Evolutionary conservation across 2,113 vertebrate species (phyloP), one percentile per base, ranked within the genome.

Genomic region (Calyptomena viridis): DNA sequence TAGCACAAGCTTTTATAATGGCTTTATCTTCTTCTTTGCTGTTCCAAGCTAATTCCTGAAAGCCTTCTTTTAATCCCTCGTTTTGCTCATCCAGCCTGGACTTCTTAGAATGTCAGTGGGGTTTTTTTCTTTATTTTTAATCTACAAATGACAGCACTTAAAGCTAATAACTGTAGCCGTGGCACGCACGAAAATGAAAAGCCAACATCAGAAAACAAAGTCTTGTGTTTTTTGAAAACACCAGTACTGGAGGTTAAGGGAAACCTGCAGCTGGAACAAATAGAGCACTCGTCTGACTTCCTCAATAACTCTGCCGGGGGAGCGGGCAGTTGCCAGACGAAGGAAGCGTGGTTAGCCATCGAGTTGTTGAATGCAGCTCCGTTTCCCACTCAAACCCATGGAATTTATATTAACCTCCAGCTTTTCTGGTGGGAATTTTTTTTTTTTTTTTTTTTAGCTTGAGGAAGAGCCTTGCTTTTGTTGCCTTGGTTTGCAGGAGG

Each of bases 211-310:
- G 68, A 84, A 95, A 93, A 84, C 19, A 39, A 81, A 63, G 37
- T 59, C 20, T n/a, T 46, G 12, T 67, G n/a, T 42, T 79, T 91
- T 93, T 56, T 67, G 27, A 71, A 88, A 90, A 66, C 63, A 25
- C 49, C 84, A 46, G 91, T 90, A 20, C 67, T 37, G 97, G 94
- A 92, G 87, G 96, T 96, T 97, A 97, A 97, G 93, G 97, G 97
- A 98, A 97, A 96, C 94, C 52, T 94, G 87, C 96, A 97, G 97
- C 97, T 97, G 97, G 95, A 97, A 95, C 95, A 96, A 97, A 97
- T 97, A 94, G 79, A 96, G 64, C 8, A 39, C 80, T 95, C 82
- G 0, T 96, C 92, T 75, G 21, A 92, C 96, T 98, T 98, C 97
- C 97, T 97, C 93, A 96, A 95, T 97, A 94, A 96, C 86, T 91